Evolutionary conservation across 2,888 invertebrate species (phyloP).

Genomic region (Philereme vetulata): DNA sequence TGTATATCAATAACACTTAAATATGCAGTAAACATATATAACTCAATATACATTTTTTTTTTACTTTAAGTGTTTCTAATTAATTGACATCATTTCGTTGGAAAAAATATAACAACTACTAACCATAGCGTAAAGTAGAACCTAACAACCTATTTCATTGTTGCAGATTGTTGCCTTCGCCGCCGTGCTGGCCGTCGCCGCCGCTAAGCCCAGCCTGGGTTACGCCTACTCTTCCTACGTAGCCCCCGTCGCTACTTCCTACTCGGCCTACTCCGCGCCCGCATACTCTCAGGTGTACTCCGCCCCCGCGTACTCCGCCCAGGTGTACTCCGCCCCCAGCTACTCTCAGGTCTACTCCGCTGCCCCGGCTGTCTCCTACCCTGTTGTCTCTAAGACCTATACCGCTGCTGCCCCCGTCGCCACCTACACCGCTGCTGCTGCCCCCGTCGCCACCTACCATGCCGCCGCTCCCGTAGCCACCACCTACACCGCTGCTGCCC

Average conservation of each 20-base stretch:
- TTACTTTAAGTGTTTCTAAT: too few relatives aligned
- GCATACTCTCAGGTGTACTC: slow-evolving; percentile 14
- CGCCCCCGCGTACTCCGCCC: slow-evolving; percentile 15
- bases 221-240: slow-evolving; percentile 22
- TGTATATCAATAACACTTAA: too few relatives aligned
- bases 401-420: slow-evolving; percentile 16
- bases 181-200: slow-evolving; percentile 58
- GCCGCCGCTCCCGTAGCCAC: slow-evolving; percentile 25
- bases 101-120: too few relatives aligned
- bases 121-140: background rate
- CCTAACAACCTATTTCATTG: background rate
- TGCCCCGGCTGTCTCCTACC: slow-evolving; percentile 8
- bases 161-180: slow-evolving; percentile 54
- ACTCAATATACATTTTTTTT: too few relatives aligned
- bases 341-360: slow-evolving; percentile 7
- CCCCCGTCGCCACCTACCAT: slow-evolving; percentile 21
- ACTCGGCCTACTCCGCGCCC: slow-evolving; percentile 31
- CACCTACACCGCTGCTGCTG: slow-evolving; percentile 16
- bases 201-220: slow-evolving; percentile 55
- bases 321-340: slow-evolving; percentile 12
- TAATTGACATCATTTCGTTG: too few relatives aligned
- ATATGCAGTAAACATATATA: too few relatives aligned
- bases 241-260: slow-evolving; percentile 9
- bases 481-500: slow-evolving; percentile 21
- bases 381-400: slow-evolving; percentile 13